Evolutionary conservation across 2,113 vertebrate genomes (phyloP).

Genomic region (Callospermophilus lateralis): DNA sequence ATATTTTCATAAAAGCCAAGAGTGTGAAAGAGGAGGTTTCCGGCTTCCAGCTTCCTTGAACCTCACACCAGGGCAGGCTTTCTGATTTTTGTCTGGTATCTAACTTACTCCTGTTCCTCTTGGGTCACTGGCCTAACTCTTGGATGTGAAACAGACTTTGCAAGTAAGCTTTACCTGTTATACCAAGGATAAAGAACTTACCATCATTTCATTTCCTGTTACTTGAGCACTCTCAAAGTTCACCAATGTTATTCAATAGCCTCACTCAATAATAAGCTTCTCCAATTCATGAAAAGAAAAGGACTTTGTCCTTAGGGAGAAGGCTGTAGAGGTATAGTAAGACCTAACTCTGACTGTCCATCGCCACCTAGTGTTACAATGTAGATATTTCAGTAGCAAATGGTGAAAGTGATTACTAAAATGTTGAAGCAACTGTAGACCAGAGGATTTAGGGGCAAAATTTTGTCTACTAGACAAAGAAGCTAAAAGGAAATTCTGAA

Average conservation of each 20-base stretch:
- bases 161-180: neutral
- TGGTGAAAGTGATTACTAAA: neutral
- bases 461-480: conserved; percentile 8
- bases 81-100: neutral
- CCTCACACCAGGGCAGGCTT: neutral
- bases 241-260: neutral
- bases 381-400: neutral
- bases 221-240: neutral
- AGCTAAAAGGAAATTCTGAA: neutral
- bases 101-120: neutral
- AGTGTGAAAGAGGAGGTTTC: neutral
- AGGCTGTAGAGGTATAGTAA: neutral
- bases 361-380: conserved; percentile 54
- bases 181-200: neutral
- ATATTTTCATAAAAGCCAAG: neutral
- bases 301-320: neutral
- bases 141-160: neutral
- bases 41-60: neutral
- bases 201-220: conserved; percentile 5
- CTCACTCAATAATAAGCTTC: conserved; percentile 34
- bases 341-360: neutral
- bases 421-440: neutral
- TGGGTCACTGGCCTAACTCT: neutral
- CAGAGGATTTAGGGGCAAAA: neutral
- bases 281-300: neutral